phyloP scores from a whole-genome alignment of 2,797 vertebrate genomes.

The Leptatherina wallacei region DNA sequence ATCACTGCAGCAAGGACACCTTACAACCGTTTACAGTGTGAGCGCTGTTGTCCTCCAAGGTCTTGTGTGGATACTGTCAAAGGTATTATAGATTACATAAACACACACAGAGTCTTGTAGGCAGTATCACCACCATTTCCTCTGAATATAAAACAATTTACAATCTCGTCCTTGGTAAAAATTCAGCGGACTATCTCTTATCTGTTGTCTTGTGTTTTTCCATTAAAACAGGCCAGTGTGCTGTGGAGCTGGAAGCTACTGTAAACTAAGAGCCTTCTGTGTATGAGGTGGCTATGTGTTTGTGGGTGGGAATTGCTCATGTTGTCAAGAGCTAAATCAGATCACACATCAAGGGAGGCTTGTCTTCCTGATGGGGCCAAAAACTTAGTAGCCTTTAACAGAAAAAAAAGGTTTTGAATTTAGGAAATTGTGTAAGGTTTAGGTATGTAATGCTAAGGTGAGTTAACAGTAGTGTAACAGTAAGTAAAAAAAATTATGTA shows the following conservation, averaged over 20 bases:
- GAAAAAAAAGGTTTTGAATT: not conserved
- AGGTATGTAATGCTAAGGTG: not conserved
- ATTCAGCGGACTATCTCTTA: slow-evolving; percentile 41
- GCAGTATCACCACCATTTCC: slow-evolving; percentile 25
- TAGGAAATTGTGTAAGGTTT: not conserved
- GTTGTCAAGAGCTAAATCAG: slow-evolving; percentile 14
- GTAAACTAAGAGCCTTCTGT: slow-evolving; percentile 20
- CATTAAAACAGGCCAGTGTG: slow-evolving; percentile 34
- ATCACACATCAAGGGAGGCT: slow-evolving; percentile 10
- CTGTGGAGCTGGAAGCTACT: slow-evolving; percentile 23
- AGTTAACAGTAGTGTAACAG: no score
- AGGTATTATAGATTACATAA: slow-evolving; percentile 51
- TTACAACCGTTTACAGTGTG: slow-evolving; percentile 35
- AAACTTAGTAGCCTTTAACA: not conserved
- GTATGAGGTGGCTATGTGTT: slow-evolving; percentile 10
- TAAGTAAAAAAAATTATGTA: not conserved
- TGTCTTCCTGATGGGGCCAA: slow-evolving; percentile 1
- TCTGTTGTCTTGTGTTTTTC: slow-evolving; percentile 32
- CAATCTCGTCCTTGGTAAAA: slow-evolving; percentile 53
- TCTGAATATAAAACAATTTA: slow-evolving; percentile 59
- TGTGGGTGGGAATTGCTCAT: slow-evolving; percentile 24
- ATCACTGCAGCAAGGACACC: slow-evolving; percentile 55
- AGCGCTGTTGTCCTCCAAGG: slow-evolving; percentile 48
- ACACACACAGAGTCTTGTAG: slow-evolving; percentile 21
- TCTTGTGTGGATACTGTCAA: slow-evolving; percentile 41